Base-by-base conservation (phyloP, 2,888 invertebrate genomes). In the Hypsopygia costalis region DNA sequence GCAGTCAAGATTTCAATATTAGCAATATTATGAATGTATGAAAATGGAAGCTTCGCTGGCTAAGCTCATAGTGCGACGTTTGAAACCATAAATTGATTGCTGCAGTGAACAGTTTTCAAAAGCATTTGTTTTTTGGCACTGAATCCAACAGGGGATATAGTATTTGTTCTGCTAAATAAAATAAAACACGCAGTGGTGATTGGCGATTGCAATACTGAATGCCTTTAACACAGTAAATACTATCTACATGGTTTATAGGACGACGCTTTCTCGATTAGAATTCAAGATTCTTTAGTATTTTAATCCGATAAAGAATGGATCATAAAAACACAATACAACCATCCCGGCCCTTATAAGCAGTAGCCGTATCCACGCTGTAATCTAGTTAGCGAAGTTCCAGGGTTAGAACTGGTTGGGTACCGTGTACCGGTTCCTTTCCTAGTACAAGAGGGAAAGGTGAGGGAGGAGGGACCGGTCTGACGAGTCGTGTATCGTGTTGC, bases 401-500 rank as follows among this genome's bases (percentile, higher is more conserved):
- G 55, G 58, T 54, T 66, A 65, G 61, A 65, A 62, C 57, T 50
- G 58, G 62, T 58, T 70, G 69, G 16, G 16, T 16, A 16, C n/a
- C n/a, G 25, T 69, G 65, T 57, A 39, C 29, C 58, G 66, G 62
- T 71, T 73, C 68, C 69, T 72, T 76, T 72, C 49, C 47, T 51
- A 51, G 53, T 52, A 58, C 55, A 44, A 49, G 47, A 33, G 30
- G 25, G 16, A 16, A 16, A 16, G 38, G 38, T 36, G 51, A n/a
- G 36, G 36, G 36, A 33, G 43, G 48, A 32, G 38, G 41, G 32
- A 44, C 41, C 35, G 49, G 68, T 71, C 53, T 41, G 49, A 63
- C 73, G 51, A 64, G 71, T 70, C 69, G 62, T 63, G 74, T 62
- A 70, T 70, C 69, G 62, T 63, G 74, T 62, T 70, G 68, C 74